Conservation (phyloP, 2,797 vertebrate species). For the Protonibea diacanthus region DNA sequence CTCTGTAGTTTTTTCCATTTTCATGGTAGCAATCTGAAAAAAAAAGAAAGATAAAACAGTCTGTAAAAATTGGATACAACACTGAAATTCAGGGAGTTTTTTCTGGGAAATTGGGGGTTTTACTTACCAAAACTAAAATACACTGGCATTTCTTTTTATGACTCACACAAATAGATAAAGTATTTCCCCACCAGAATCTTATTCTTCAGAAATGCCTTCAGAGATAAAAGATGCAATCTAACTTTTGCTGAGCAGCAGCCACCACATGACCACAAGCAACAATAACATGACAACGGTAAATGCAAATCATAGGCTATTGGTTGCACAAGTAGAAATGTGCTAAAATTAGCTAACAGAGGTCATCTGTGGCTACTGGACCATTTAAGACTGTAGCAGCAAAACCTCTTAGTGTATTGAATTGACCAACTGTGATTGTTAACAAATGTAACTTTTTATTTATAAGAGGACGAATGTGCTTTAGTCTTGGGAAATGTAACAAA, state of each 20-base stretch:
- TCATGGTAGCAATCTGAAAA: conserved; percentile 89
- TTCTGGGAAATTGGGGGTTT: background rate
- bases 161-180: background rate
- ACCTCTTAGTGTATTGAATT: background rate
- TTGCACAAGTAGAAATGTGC: background rate
- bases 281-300: background rate
- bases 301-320: background rate
- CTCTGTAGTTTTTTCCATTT: conserved; percentile 89
- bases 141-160: background rate
- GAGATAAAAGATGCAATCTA: background rate
- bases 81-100: background rate
- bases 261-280: background rate
- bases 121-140: background rate
- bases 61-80: background rate
- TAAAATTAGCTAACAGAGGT: background rate
- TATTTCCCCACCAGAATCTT: background rate
- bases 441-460: background rate
- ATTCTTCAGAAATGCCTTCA: background rate
- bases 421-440: background rate
- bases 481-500: too few species aligned
- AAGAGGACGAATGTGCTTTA: background rate
- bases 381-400: background rate
- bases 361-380: background rate
- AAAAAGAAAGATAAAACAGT: background rate
- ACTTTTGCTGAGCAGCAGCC: background rate